Evolutionary conservation across 2,888 invertebrate species (phyloP).

Genomic region (Gerris lacustris): DNA sequence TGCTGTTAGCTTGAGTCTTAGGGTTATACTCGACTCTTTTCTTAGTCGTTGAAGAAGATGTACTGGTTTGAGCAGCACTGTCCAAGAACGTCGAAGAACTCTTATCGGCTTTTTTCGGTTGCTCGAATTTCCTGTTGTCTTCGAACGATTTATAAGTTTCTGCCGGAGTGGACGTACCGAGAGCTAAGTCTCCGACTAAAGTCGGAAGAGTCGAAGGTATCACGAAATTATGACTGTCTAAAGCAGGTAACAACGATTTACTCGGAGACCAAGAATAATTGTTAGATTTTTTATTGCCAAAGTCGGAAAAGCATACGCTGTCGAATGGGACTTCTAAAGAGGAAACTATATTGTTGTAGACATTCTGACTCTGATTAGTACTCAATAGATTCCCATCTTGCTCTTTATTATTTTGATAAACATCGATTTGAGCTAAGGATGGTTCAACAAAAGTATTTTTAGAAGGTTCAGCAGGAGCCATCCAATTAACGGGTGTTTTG

Average conservation of each 20-base stretch:
- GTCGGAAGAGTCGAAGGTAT: slow-evolving; percentile 46
- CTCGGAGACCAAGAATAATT: slow-evolving; percentile 31
- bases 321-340: neutral
- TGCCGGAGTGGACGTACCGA: slow-evolving; percentile 35
- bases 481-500: slow-evolving; percentile 47
- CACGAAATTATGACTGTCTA: slow-evolving; percentile 35
- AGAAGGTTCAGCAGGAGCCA: slow-evolving; percentile 44
- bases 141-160: slow-evolving; percentile 23
- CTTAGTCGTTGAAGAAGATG: neutral
- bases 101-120: neutral
- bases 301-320: neutral
- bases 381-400: neutral
- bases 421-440: slow-evolving; percentile 3
- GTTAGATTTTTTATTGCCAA: slow-evolving; percentile 10
- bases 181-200: slow-evolving; percentile 48
- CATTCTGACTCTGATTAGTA: slow-evolving; percentile 1
- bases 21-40: slow-evolving; percentile 13
- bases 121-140: neutral
- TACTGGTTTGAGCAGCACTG: neutral
- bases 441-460: slow-evolving; percentile 2
- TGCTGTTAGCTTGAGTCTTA: slow-evolving; percentile 19
- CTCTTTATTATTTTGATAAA: neutral
- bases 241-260: slow-evolving; percentile 29
- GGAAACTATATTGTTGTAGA: neutral
- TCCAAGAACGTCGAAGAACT: neutral